phyloP scores from a whole-genome alignment of 1,140 invertebrate species.

The Macrocentrus cingulum region DNA sequence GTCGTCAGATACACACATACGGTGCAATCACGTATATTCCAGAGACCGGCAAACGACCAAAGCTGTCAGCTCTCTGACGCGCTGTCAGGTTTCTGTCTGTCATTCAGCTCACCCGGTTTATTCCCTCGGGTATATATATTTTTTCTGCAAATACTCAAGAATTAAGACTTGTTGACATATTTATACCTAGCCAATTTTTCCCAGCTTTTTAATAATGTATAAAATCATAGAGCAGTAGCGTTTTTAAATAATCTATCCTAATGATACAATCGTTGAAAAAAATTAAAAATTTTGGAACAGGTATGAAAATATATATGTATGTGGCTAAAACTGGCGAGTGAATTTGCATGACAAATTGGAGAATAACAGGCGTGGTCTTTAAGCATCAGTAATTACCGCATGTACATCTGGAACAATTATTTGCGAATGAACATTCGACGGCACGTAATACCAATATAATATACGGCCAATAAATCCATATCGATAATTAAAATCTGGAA shows the following conservation, averaged over 20 bases:
- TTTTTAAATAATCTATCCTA: no score
- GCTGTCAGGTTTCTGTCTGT: slow-evolving; percentile 55
- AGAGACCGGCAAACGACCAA: slow-evolving; percentile 16
- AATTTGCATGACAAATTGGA: slow-evolving; percentile 14
- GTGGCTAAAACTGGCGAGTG: no score
- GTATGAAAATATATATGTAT: no score
- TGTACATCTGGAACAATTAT: slow-evolving; percentile 54
- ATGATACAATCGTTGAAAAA: no score
- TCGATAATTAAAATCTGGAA: slow-evolving; percentile 59
- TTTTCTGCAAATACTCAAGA: slow-evolving; percentile 1
- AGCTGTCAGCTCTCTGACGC: slow-evolving; percentile 50
- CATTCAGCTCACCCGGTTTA: slow-evolving; percentile 27
- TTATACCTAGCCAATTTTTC: neutral
- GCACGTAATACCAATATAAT: slow-evolving; percentile 49
- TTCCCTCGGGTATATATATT: slow-evolving; percentile 4
- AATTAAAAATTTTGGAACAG: no score
- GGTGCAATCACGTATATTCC: slow-evolving; percentile 17
- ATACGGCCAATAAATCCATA: slow-evolving; percentile 59
- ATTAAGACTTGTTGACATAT: slow-evolving; percentile 4
- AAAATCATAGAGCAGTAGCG: neutral
- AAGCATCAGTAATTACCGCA: slow-evolving; percentile 49
- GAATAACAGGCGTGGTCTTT: slow-evolving; percentile 34
- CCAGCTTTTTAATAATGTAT: neutral
- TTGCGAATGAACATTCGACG: slow-evolving; percentile 53
- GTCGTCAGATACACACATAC: no score